Conservation (phyloP, 1,140 invertebrate genomes). For the Drosophila carrolli region DNA sequence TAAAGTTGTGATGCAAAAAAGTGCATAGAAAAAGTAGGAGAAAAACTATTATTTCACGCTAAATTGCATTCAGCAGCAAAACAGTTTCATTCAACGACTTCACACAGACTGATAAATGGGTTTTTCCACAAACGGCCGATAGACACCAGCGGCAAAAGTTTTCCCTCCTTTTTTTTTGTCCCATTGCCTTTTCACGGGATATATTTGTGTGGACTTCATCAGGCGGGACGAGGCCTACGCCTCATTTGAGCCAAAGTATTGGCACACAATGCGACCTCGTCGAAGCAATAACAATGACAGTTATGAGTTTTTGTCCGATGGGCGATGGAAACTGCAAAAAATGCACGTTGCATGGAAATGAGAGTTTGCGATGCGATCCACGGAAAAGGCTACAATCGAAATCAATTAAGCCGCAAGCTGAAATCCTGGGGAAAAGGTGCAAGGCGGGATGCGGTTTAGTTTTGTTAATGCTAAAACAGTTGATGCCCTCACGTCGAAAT, state of each 20-base stretch:
- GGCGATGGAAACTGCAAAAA: slow-evolving; percentile 5
- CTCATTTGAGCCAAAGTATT: slow-evolving; percentile 56
- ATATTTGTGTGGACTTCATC: slow-evolving; percentile 34
- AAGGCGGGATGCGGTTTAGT: not conserved
- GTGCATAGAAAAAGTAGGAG: slow-evolving; percentile 26
- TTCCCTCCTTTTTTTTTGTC: slow-evolving; percentile 7
- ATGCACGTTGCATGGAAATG: slow-evolving; percentile 38
- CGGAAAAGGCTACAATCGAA: slow-evolving; percentile 36
- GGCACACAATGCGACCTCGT: slow-evolving; percentile 48
- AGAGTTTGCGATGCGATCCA: slow-evolving; percentile 33
- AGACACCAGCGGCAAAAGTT: slow-evolving; percentile 22
- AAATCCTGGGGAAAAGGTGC: not conserved
- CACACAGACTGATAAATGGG: slow-evolving; percentile 72
- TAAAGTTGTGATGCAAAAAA: slow-evolving; percentile 22
- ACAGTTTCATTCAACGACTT: slow-evolving; percentile 65
- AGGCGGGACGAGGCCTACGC: slow-evolving; percentile 40
- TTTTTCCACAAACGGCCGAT: slow-evolving; percentile 15
- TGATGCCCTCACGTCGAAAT: not conserved
- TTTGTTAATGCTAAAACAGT: not conserved
- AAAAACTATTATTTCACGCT: slow-evolving; percentile 60
- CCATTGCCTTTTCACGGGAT: slow-evolving; percentile 24
- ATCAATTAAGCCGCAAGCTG: slow-evolving; percentile 32
- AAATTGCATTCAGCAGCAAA: slow-evolving; percentile 67
- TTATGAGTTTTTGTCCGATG: slow-evolving; percentile 48
- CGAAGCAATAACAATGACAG: slow-evolving; percentile 55